Conservation (phyloP, 2,888 invertebrate species). For the Pedicia rivosa region DNA sequence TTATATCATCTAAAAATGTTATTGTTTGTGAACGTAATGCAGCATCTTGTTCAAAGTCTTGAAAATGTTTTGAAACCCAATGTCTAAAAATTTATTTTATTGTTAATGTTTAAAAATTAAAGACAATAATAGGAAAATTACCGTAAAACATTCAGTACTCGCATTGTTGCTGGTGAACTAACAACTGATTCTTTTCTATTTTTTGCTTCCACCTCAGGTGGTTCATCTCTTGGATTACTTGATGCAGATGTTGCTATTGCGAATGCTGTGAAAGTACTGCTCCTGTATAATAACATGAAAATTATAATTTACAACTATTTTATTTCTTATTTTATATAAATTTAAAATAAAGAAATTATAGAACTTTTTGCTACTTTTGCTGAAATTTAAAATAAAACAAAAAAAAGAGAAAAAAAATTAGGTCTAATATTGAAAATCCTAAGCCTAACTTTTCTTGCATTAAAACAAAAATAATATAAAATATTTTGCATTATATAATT, state of each 20-base stretch:
- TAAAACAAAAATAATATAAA: too few species aligned
- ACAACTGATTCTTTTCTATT: conserved; percentile 61
- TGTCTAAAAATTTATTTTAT: conserved; percentile 36
- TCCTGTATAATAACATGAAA: conserved; percentile 45
- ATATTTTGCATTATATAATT: too few species aligned
- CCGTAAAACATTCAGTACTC: conserved; percentile 74
- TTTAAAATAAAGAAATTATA: too few species aligned
- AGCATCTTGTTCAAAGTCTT: conserved; percentile 69
- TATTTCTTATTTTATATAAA: too few species aligned
- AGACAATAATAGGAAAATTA: conserved; percentile 14
- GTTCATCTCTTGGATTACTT: conserved; percentile 56
- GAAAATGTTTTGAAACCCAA: conserved; percentile 83
- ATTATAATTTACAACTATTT: too few species aligned
- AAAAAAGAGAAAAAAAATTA: too few species aligned
- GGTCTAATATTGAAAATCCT: too few species aligned
- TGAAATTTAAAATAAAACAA: too few species aligned
- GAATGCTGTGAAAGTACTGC: conserved; percentile 76
- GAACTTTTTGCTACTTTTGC: too few species aligned
- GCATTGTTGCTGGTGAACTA: conserved; percentile 86
- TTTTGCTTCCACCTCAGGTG: conserved; percentile 24
- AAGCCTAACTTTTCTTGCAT: too few species aligned
- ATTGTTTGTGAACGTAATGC: conserved; percentile 60
- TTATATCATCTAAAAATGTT: conserved; percentile 77
- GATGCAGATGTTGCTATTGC: conserved; percentile 83
- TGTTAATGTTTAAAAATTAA: conserved; percentile 4